A percentile compares a stretch with the other conserved stretches of the same genome.
phyloP scores from a whole-genome alignment of 2,888 invertebrate genomes.

The Drosophila silvestris region DNA sequence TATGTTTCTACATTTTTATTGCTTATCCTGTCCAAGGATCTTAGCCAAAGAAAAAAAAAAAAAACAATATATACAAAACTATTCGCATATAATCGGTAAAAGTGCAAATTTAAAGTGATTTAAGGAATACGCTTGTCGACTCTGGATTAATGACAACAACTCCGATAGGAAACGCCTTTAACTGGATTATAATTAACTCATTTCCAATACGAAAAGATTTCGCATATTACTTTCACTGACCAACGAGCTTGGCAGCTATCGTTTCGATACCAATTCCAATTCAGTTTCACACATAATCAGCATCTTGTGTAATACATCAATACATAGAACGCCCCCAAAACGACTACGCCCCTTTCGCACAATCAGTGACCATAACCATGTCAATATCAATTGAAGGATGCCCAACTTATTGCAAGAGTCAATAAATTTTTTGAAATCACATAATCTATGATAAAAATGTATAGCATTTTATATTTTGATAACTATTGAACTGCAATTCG shows the following conservation, averaged over 20 bases:
- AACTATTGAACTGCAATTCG: background rate
- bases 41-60: conserved; percentile 11
- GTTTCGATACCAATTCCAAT: conserved; percentile 16
- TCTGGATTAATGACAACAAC: conserved; percentile 53
- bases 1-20: conserved; percentile 21
- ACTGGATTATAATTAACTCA: conserved; percentile 66
- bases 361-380: conserved; percentile 22
- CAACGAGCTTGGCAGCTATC: background rate
- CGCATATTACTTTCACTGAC: conserved; percentile 25
- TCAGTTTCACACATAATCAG: conserved; percentile 47
- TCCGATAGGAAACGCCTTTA: conserved; percentile 44
- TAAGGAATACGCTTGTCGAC: conserved; percentile 66
- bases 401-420: background rate
- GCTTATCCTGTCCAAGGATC: conserved; percentile 62
- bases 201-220: conserved; percentile 15
- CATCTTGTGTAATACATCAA: conserved; percentile 56
- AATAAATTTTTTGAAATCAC: background rate
- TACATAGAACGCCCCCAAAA: conserved; percentile 3
- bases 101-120: conserved; percentile 56
- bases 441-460: background rate
- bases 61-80: conserved; percentile 23
- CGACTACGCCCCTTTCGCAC: background rate
- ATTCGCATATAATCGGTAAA: conserved; percentile 34
- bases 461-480: background rate
- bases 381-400: conserved; percentile 46